Conservation (phyloP, 1,140 invertebrate genomes). For the Orius insidiosus region DNA sequence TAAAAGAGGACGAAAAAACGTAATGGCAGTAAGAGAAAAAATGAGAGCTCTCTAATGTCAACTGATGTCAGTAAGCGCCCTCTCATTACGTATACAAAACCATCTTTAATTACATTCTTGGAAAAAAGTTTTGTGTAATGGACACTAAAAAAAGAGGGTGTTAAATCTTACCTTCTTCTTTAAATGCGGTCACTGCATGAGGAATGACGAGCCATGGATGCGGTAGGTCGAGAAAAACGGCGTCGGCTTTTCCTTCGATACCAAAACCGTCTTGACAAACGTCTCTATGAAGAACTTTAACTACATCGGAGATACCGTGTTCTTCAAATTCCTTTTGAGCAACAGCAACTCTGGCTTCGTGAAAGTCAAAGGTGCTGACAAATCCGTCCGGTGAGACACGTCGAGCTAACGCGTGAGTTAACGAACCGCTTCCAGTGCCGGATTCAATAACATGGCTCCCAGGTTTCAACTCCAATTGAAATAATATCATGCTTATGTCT, state of each 20-base stretch:
- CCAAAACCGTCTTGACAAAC: slow-evolving; percentile 77
- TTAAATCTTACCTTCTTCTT: slow-evolving; percentile 39
- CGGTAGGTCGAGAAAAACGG: slow-evolving; percentile 92
- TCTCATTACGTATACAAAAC: too few species aligned
- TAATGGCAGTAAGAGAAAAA: too few species aligned
- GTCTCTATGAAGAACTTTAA: slow-evolving; percentile 64
- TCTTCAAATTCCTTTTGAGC: slow-evolving; percentile 69
- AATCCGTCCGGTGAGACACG: slow-evolving; percentile 74
- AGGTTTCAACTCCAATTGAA: slow-evolving; percentile 72
- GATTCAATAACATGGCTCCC: slow-evolving; percentile 80
- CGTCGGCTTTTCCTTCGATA: slow-evolving; percentile 59
- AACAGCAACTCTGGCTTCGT: slow-evolving; percentile 62
- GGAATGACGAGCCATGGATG: slow-evolving; percentile 81
- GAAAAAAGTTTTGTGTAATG: too few species aligned
- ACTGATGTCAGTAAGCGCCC: too few species aligned
- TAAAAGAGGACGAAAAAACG: too few species aligned
- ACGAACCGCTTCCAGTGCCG: slow-evolving; percentile 89
- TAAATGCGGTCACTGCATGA: slow-evolving; percentile 51
- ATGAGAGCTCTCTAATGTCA: too few species aligned
- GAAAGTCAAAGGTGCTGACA: slow-evolving; percentile 94
- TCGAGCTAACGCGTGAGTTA: slow-evolving; percentile 83
- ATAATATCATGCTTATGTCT: slow-evolving; percentile 88
- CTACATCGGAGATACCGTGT: slow-evolving; percentile 68
- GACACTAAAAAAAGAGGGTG: too few species aligned
- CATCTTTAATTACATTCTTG: too few species aligned